Base-by-base conservation (phyloP, 2,888 invertebrate genomes). In the Muscina levida region DNA sequence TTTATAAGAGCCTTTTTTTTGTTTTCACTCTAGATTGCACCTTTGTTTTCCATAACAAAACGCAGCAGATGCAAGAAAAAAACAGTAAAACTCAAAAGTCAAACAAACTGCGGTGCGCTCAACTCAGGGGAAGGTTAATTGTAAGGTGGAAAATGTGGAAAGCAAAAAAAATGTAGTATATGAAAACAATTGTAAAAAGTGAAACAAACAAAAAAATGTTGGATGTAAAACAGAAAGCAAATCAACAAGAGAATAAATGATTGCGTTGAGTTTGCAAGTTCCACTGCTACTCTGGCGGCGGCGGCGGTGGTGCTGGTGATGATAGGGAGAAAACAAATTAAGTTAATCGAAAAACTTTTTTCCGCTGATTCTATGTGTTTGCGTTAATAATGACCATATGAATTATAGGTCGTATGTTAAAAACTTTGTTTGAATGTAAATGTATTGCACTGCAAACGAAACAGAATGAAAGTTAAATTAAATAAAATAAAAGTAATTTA, bases 121-220 rank as follows among this genome's bases (percentile, higher is more conserved):
- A 39, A 53, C 53, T 42, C 39, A 15, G 19, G 51, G 48, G 51
- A 68, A 68, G 68, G 68, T 68, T 68, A 68, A 68, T 62, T 62
- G 62, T 22, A 62, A 4, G 31, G 31, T 31, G 31, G 31, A 11
- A 51, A 56, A 62, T 22, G 22, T 11, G 42, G 42, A 62, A 37
- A 10, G 51, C 19, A 51, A 51, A 4, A 51, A 2, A 19, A 51
- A 51, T 51, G 59, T 8, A 31, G 19, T 8, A 19, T 51, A 22
- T 51, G 46, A 10, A 11, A 37, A 62, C 8, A 17, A 62, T 39
- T 22, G 11, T 39, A 59, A 31, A 44, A 57, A 17, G n/a, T 15
- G 31, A 39, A 44, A 2, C 44, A 11, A 44, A 44, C 44, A 44
- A 44, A 44, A 39, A 39, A 62, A 62, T 39, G n/a, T 13, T 24